Evolutionary conservation across 2,888 invertebrate genomes (phyloP).

Genomic region (Cenopis cana): DNA sequence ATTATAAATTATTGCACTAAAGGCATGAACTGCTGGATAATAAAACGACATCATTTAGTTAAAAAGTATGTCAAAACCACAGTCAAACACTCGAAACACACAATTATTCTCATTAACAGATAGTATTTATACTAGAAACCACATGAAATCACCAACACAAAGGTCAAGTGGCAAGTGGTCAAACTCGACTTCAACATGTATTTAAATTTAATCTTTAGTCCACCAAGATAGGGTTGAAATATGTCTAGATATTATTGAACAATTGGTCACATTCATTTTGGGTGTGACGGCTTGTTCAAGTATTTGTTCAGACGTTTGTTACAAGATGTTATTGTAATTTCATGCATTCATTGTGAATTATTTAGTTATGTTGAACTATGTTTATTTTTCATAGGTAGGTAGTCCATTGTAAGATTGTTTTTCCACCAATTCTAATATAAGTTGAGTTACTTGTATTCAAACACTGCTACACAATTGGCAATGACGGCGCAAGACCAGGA

Average conservation of each 20-base stretch:
- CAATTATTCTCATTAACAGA: constrained; percentile 21
- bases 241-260: background rate
- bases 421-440: background rate
- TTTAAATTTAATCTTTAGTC: constrained; percentile 5
- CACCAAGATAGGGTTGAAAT: background rate
- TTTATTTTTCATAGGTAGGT: background rate
- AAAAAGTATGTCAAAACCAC: constrained; percentile 31
- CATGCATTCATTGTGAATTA: constrained; percentile 26
- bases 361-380: constrained; percentile 17
- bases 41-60: constrained; percentile 20
- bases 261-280: constrained; percentile 23
- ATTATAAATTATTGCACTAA: no score
- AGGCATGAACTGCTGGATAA: no score
- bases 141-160: constrained; percentile 43
- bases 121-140: constrained; percentile 34
- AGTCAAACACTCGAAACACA: constrained; percentile 29
- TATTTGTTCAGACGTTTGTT: constrained; percentile 44
- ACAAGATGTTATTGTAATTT: constrained; percentile 39
- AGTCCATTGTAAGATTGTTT: background rate
- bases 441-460: no score
- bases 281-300: constrained; percentile 47
- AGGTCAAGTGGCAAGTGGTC: constrained; percentile 44
- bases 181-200: background rate
- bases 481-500: no score
- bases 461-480: no score